phyloP scores from a whole-genome alignment of 2,113 vertebrate species.

The Hyla sarda region DNA sequence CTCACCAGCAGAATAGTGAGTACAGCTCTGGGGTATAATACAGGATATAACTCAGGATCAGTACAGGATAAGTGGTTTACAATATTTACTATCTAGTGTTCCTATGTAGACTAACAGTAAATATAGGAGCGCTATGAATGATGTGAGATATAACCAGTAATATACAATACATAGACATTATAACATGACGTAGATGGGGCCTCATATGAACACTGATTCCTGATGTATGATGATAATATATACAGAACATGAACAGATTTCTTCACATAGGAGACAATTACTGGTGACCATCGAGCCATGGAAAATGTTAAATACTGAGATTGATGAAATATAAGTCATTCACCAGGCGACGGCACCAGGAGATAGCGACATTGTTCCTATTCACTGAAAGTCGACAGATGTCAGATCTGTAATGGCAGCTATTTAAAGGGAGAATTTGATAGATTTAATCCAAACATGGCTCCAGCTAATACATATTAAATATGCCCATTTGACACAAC shows the following conservation, averaged over 20 bases:
- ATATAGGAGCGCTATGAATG: too few relatives aligned
- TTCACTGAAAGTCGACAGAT: conserved; percentile 1
- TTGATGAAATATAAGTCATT: not conserved
- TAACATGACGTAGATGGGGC: too few relatives aligned
- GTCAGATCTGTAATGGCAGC: not conserved
- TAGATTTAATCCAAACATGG: conserved; percentile 18
- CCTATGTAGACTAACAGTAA: too few relatives aligned
- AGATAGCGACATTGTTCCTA: not conserved
- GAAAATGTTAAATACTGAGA: not conserved
- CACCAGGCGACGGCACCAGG: not conserved
- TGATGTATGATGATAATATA: not conserved
- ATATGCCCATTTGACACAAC: not conserved
- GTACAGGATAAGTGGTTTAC: too few relatives aligned
- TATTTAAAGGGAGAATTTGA: not conserved
- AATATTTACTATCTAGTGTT: too few relatives aligned
- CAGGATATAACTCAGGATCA: too few relatives aligned
- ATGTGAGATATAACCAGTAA: too few relatives aligned
- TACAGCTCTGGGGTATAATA: too few relatives aligned
- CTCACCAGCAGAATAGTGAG: too few relatives aligned
- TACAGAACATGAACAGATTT: too few relatives aligned
- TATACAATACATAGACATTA: too few relatives aligned
- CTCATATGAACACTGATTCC: not conserved
- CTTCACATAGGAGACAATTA: not conserved
- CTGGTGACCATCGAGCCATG: not conserved
- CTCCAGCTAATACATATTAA: conserved; percentile 6